These are phyloP conservation scores for Cheilosia scutellata DNA, from an alignment of 2,888 invertebrate genomes.

Conservation along the genomic window DNA sequence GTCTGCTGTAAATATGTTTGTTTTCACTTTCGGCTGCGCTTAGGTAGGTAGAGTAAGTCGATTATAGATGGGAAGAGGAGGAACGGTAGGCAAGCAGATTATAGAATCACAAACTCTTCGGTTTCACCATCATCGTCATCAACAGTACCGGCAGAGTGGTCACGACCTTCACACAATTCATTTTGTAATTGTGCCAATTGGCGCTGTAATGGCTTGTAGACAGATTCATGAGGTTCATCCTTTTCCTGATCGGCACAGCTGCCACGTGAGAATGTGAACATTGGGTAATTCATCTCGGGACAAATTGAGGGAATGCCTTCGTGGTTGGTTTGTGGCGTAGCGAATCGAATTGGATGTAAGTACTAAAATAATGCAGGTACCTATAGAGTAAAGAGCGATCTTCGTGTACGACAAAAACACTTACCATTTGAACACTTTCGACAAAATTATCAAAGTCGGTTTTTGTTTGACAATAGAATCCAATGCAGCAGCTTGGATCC, in stretches of 20 bases:
- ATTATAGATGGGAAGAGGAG: constrained; percentile 45
- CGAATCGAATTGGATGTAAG: constrained; percentile 85
- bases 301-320: constrained; percentile 75
- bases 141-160: constrained; percentile 83
- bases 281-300: constrained; percentile 88
- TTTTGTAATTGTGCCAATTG: constrained; percentile 86
- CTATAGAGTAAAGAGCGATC: too few species aligned
- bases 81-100: constrained; percentile 74
- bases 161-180: constrained; percentile 84
- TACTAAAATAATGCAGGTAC: constrained; percentile 82
- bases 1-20: constrained; percentile 35
- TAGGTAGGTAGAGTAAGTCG: constrained; percentile 61
- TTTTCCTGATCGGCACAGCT: constrained; percentile 85
- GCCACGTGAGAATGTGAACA: constrained; percentile 92
- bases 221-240: constrained; percentile 82
- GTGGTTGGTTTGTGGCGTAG: constrained; percentile 77
- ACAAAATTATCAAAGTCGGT: constrained; percentile 91
- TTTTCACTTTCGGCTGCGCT: constrained; percentile 33
- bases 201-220: constrained; percentile 86
- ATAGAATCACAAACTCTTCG: constrained; percentile 90
- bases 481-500: constrained; percentile 96
- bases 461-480: constrained; percentile 92
- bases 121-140: constrained; percentile 89
- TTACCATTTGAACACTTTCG: constrained; percentile 88
- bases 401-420: constrained; percentile 1